Evolutionary conservation across 2,113 vertebrate genomes (phyloP), one percentile per base, ranked within the genome.

Genomic region (Choloepus hoffmanni): DNA sequence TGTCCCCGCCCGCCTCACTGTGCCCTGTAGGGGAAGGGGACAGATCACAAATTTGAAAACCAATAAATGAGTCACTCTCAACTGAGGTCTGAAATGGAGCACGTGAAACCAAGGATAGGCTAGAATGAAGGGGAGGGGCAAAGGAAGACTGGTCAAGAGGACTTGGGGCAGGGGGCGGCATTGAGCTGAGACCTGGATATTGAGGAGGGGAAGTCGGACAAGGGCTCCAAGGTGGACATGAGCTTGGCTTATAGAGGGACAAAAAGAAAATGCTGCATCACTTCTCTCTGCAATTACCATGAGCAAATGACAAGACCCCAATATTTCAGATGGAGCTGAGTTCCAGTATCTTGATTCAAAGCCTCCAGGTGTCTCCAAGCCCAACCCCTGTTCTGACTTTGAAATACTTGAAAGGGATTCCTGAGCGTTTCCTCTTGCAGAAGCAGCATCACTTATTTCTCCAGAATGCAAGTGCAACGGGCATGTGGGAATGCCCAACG

Each of bases 251-350:
- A 36, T 23, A 36, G n/a, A 77, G 53, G 68, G 67, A 89, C 33
- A 63, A 91, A 91, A 48, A 83, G 43, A 18, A 91, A 86, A 92
- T 1, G 4, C 11, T 33, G 1, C 0, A 23, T 72, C 23, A 30
- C 67, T 85, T 94, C 81, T 82, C 67, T 85, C 90, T 77, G 68
- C 43, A 77, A 63, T 73, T 23, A 92, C 28, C 36, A 26, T 50
- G 30, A 91, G 74, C 9, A 82, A 72, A 95, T 18, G 5, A 58
- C 55, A 79, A 92, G 67, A 65, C 26, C 36, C n/a, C 24, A 67
- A 2, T 76, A 67, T 89, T 89, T 33, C 63, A 53, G 43, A 93
- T 5, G 50, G 79, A 95, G n/a, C 43, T 26, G 77, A 72, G 50
- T 63, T n/a, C 63, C 26, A 18, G 58, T 13, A 40, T 16, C 60